Evolutionary conservation across 2,888 invertebrate genomes (phyloP).

Genomic region (Synanthedon vespiformis): DNA sequence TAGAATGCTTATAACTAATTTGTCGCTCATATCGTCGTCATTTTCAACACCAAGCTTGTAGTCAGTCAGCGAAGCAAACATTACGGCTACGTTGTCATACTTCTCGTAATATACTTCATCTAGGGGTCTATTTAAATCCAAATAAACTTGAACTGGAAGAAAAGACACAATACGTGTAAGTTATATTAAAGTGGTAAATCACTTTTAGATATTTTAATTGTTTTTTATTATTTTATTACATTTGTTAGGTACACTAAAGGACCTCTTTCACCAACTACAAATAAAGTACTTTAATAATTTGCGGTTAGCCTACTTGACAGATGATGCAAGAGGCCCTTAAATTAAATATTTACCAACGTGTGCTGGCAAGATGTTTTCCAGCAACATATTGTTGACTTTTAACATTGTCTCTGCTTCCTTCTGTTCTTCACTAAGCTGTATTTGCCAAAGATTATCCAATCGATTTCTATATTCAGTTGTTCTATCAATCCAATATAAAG

Average conservation of each 20-base stretch:
- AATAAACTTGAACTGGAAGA: constrained; percentile 79
- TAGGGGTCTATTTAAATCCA: constrained; percentile 76
- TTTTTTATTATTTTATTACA: too few species aligned
- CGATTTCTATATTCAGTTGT: constrained; percentile 91
- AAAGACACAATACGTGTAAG: neutral
- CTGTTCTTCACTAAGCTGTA: constrained; percentile 83
- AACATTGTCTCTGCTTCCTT: constrained; percentile 88
- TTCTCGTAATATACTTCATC: constrained; percentile 89
- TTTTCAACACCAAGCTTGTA: constrained; percentile 77
- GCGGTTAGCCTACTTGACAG: too few species aligned
- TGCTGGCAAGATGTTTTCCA: constrained; percentile 92
- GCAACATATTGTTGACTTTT: constrained; percentile 86
- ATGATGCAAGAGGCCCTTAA: too few species aligned
- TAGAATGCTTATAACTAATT: constrained; percentile 77
- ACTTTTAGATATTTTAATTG: too few species aligned
- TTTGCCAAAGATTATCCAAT: constrained; percentile 80
- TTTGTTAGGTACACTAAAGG: too few species aligned
- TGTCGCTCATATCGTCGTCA: constrained; percentile 74
- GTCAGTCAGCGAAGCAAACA: constrained; percentile 95
- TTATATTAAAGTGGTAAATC: neutral
- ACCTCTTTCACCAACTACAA: too few species aligned
- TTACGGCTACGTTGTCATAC: constrained; percentile 90
- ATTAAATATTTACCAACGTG: constrained; percentile 80
- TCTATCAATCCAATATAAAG: constrained; percentile 87
- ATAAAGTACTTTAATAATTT: too few species aligned